Evolutionary conservation across 2,888 invertebrate genomes (phyloP).

Genomic region (Lasius platythorax): DNA sequence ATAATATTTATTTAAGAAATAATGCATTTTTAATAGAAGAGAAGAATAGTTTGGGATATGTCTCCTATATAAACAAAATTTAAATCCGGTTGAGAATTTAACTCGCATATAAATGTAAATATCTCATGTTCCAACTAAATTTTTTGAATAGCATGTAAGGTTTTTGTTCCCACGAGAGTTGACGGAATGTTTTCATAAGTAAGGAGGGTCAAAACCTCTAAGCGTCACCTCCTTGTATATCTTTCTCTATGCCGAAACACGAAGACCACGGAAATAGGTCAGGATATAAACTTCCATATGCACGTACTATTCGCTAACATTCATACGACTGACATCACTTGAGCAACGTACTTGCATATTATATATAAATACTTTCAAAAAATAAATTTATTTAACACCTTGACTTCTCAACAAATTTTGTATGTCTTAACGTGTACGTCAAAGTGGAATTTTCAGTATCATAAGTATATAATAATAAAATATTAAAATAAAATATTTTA

Average conservation of each 20-base stretch:
- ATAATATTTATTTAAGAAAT: background rate
- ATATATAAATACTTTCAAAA: background rate
- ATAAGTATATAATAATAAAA: too few relatives aligned
- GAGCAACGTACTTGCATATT: background rate
- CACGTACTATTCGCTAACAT: constrained; percentile 46
- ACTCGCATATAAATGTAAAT: background rate
- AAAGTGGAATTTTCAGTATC: too few relatives aligned
- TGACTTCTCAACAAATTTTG: too few relatives aligned
- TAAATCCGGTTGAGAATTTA: background rate
- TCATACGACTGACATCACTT: background rate
- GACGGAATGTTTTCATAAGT: constrained; percentile 75
- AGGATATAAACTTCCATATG: constrained; percentile 30
- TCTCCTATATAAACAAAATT: background rate
- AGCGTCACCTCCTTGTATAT: constrained; percentile 45
- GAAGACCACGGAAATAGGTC: constrained; percentile 55
- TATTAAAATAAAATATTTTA: too few relatives aligned
- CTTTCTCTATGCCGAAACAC: constrained; percentile 50
- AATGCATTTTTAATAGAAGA: background rate
- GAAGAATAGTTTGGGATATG: background rate
- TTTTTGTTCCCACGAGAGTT: constrained; percentile 73
- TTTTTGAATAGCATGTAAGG: constrained; percentile 66
- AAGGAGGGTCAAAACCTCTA: constrained; percentile 59
- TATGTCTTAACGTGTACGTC: too few relatives aligned
- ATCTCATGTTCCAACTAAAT: constrained; percentile 59
- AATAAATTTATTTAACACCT: background rate